These are phyloP conservation scores for Triops longicaudatus DNA, from an alignment of 1,140 invertebrate species.

Conservation along the genomic window DNA sequence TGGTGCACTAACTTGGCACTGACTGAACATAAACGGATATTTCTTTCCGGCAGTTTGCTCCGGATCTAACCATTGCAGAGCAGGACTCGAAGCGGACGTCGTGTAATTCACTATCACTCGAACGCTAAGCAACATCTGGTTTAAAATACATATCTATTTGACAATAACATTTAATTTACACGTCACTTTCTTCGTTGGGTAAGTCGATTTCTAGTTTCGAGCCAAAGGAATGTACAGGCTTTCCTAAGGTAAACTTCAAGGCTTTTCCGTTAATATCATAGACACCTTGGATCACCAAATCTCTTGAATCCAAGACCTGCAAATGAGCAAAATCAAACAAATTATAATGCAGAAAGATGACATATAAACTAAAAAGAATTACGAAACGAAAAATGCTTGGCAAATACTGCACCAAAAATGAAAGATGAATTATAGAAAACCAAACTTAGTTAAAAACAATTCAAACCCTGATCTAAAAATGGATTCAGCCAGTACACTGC, in stretches of 20 bases:
- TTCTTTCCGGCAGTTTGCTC: slow-evolving; percentile 79
- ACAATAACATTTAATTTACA: slow-evolving; percentile 16
- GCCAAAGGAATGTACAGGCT: slow-evolving; percentile 57
- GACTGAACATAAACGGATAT: slow-evolving; percentile 84
- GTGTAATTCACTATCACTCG: slow-evolving; percentile 64
- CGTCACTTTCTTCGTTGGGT: slow-evolving; percentile 39
- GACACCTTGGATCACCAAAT: slow-evolving; percentile 53
- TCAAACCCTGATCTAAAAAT: no score
- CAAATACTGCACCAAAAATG: no score
- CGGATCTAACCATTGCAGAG: slow-evolving; percentile 79
- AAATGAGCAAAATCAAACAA: slow-evolving; percentile 29
- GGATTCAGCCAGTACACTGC: no score
- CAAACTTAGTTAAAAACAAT: no score
- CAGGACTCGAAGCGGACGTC: slow-evolving; percentile 63
- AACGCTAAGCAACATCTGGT: slow-evolving; percentile 33
- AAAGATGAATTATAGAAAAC: no score
- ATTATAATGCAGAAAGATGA: neutral
- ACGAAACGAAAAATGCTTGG: no score
- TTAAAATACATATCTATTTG: slow-evolving; percentile 17
- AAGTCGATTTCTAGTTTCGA: slow-evolving; percentile 64
- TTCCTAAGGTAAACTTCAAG: slow-evolving; percentile 54
- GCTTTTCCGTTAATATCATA: slow-evolving; percentile 44
- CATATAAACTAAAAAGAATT: no score
- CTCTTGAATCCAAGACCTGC: slow-evolving; percentile 68
- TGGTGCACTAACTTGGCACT: slow-evolving; percentile 62